phyloP scores from a whole-genome alignment of 2,888 invertebrate species.

The Drosophila affinis region DNA sequence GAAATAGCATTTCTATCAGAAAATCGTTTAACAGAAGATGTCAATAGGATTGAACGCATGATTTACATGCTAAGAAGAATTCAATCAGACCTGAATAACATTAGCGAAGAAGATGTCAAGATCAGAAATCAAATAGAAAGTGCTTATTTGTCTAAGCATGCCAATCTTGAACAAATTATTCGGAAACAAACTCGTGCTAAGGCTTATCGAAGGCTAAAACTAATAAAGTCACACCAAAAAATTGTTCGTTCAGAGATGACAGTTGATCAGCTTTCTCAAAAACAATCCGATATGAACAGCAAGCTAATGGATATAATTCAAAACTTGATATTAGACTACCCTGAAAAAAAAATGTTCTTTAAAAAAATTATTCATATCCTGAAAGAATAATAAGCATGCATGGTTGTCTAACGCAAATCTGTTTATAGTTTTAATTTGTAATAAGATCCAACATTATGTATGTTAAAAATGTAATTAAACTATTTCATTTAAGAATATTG shows the following conservation, averaged over 20 bases:
- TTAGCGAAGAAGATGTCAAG: constrained; percentile 66
- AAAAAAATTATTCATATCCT: constrained; percentile 53
- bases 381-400: constrained; percentile 45
- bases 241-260: constrained; percentile 43
- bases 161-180: constrained; percentile 69
- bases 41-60: constrained; percentile 64
- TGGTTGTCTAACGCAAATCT: background rate
- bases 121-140: constrained; percentile 83
- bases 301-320: constrained; percentile 57
- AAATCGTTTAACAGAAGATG: constrained; percentile 67
- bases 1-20: constrained; percentile 74
- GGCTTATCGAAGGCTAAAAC: constrained; percentile 57
- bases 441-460: too few relatives aligned
- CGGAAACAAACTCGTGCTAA: constrained; percentile 64
- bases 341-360: constrained; percentile 55
- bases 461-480: too few relatives aligned
- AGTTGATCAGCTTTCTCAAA: constrained; percentile 47
- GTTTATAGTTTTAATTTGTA: background rate
- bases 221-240: constrained; percentile 50
- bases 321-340: constrained; percentile 53
- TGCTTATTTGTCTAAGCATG: constrained; percentile 80
- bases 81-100: constrained; percentile 71
- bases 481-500: too few relatives aligned
- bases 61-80: constrained; percentile 66
- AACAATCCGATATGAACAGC: constrained; percentile 58